Percentiles rank a stretch among this genome's conserved stretches.
Evolutionary conservation across 2,888 invertebrate genomes (phyloP).

Genomic region (Harmothoe impar): DNA sequence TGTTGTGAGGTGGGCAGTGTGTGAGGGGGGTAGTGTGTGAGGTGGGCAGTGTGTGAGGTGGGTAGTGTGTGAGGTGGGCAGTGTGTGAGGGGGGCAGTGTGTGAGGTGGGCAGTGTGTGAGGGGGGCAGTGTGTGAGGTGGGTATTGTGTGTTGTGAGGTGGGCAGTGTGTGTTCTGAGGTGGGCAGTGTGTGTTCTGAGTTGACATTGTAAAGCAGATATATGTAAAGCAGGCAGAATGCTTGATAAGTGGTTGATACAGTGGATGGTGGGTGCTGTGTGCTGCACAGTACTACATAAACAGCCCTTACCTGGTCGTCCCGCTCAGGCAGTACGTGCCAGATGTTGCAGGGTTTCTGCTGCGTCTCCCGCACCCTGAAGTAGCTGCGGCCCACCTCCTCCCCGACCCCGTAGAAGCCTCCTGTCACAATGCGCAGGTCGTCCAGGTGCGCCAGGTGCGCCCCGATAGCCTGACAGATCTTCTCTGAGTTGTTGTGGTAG

Average conservation of each 20-base stretch:
- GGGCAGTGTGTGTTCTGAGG: too few species aligned
- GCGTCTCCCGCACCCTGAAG: slow-evolving; percentile 64
- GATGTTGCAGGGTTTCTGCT: slow-evolving; percentile 71
- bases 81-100: too few species aligned
- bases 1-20: too few species aligned
- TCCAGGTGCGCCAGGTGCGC: slow-evolving; percentile 72
- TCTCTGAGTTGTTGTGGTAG: slow-evolving; percentile 71
- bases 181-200: too few species aligned
- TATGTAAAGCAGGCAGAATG: not conserved
- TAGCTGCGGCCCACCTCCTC: slow-evolving; percentile 73
- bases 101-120: too few species aligned
- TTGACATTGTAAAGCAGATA: too few species aligned
- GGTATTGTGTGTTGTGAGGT: too few species aligned
- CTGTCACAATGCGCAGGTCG: slow-evolving; percentile 75
- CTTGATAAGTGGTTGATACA: too few species aligned
- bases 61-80: too few species aligned
- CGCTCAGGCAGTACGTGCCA: slow-evolving; percentile 77
- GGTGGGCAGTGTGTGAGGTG: too few species aligned
- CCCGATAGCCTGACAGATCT: slow-evolving; percentile 76
- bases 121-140: too few species aligned
- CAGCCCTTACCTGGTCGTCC: slow-evolving; percentile 71
- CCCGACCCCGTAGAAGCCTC: slow-evolving; percentile 77
- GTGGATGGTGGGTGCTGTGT: not conserved
- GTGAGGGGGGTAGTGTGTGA: too few species aligned
- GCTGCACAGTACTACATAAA: not conserved